These are phyloP conservation scores for Etia nguti DNA, from an alignment of 2,113 vertebrate genomes.

Conservation along the genomic window DNA sequence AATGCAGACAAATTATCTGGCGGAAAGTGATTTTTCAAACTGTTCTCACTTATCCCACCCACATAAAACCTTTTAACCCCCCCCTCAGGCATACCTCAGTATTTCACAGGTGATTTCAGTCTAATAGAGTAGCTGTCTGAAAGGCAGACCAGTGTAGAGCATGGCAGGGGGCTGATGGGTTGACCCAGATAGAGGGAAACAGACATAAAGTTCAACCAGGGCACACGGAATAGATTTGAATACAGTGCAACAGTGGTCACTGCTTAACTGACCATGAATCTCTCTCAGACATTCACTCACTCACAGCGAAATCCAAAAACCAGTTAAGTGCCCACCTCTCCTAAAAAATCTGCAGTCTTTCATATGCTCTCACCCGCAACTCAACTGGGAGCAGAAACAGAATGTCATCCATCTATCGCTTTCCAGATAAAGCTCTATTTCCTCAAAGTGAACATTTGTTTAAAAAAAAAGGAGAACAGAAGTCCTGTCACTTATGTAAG, in stretches of 20 bases:
- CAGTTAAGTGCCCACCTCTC: neutral
- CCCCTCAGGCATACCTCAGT: neutral
- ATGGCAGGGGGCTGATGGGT: conserved; percentile 6
- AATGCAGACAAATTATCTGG: neutral
- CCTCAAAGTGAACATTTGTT: neutral
- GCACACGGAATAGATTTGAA: neutral
- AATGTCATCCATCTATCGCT: neutral
- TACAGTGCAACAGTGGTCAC: neutral
- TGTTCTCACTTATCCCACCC: neutral
- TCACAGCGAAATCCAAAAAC: neutral
- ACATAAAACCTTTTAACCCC: neutral
- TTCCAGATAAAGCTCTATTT: neutral
- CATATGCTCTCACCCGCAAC: neutral
- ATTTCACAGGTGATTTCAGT: conserved; percentile 21
- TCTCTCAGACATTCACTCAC: neutral
- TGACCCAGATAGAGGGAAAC: conserved; percentile 42
- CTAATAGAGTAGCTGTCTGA: conserved; percentile 8
- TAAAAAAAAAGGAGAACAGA: neutral
- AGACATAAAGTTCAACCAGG: conserved; percentile 29
- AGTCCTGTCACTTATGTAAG: conserved; percentile 12
- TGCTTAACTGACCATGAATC: neutral
- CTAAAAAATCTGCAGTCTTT: neutral
- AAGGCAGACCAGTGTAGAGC: conserved; percentile 8
- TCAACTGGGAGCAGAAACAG: neutral
- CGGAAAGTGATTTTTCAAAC: neutral